Conservation (phyloP, 2,113 vertebrate genomes). For the Donacobius atricapilla region DNA sequence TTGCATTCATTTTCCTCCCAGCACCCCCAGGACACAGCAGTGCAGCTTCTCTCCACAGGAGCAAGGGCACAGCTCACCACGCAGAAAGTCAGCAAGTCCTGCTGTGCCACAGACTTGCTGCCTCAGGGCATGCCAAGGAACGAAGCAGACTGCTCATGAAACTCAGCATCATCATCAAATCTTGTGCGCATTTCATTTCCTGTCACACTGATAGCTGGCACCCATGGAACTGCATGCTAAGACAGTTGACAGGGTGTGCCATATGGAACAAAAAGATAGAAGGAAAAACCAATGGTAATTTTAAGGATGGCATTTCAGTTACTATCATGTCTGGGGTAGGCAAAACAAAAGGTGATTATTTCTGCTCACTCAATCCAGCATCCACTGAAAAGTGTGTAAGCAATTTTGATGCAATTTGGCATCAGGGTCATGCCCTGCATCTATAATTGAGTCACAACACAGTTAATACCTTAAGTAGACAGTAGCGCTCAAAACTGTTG, state of each 20-base stretch:
- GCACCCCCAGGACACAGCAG: background rate
- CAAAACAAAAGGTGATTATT: background rate
- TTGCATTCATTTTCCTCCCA: background rate
- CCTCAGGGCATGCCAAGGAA: background rate
- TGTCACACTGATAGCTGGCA: background rate
- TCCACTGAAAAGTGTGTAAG: background rate
- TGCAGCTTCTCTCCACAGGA: background rate
- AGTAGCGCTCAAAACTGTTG: background rate
- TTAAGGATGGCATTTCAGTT: background rate
- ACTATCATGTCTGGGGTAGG: background rate
- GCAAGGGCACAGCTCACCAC: background rate
- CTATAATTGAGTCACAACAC: background rate
- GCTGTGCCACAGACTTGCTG: background rate
- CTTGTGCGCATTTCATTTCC: background rate
- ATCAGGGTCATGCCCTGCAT: background rate
- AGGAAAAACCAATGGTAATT: background rate
- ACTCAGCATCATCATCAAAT: background rate
- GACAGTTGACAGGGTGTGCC: background rate
- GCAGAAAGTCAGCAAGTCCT: accelerated
- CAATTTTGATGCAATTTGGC: background rate
- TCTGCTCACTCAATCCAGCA: background rate
- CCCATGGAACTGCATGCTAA: background rate
- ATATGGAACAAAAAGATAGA: background rate
- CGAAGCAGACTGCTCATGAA: background rate
- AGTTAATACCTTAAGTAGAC: background rate